Evolutionary conservation across 2,888 invertebrate species (phyloP), one percentile per base, ranked within the genome.

Genomic region (Leucania comma): DNA sequence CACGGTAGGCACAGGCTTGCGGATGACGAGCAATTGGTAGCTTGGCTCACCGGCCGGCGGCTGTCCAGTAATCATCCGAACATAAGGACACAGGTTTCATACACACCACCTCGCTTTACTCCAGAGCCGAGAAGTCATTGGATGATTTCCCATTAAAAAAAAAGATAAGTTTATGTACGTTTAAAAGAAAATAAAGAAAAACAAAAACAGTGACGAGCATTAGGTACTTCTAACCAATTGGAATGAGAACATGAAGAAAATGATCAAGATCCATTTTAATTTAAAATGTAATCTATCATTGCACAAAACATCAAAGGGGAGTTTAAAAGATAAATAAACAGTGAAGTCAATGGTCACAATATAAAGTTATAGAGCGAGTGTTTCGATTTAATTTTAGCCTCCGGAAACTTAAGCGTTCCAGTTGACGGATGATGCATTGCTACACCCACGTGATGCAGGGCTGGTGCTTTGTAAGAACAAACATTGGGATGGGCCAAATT

Each of bases 341-440:
- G 12, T 48, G 20, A 29, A 69, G 38, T 35, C 59, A 76, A 62
- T 63, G 32, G 50, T 51, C 24, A 67, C 67, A 60, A 59, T 67
- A 54, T 50, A 51, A 59, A 76, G 58, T 29, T 72, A 66, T 61
- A 60, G 64, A 48, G 65, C 63, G 50, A 59, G 68, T 73, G 59
- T 66, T 72, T 68, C 60, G 46, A 78, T 82, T 83, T 85, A 86
- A 81, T 78, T 87, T 88, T 89, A 89, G 82, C 82, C 84, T 85
- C 85, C 88, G 91, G 90, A 90, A 89, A 87, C 83, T 64, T 75
- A 71, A 76, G 80, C 85, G 82, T 82, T 83, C 85, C 83, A 84
- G 85, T 90, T 88, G 53, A 14, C 82, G 86, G 85, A 86, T 81
- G 87, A 86, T 85, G 86, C 83, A 83, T 83, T 72, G 68, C 82